These are phyloP conservation scores for Astropecten irregularis DNA, from an alignment of 53 echinoderm and acorn worm genomes.

Conservation along the genomic window DNA sequence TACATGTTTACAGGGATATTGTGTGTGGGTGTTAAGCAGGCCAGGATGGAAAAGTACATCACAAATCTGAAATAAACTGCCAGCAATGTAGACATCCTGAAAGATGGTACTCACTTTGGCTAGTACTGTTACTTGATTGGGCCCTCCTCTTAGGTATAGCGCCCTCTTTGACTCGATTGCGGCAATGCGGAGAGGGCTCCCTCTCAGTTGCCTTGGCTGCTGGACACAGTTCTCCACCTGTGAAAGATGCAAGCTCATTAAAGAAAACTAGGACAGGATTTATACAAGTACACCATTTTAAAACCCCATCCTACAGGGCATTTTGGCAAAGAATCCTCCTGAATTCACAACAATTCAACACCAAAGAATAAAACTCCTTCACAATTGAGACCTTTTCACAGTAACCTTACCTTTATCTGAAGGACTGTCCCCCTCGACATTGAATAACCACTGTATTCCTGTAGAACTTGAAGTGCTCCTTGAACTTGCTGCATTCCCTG, in stretches of 20 bases:
- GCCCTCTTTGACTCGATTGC: constrained; percentile 84
- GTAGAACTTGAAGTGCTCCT: constrained; percentile 85
- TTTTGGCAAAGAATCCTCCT: too few relatives aligned
- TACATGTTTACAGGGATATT: too few relatives aligned
- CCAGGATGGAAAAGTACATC: too few relatives aligned
- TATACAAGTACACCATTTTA: too few relatives aligned
- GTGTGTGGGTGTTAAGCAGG: too few relatives aligned
- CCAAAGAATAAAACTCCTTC: too few relatives aligned
- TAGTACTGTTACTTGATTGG: constrained; percentile 59
- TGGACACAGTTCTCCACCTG: constrained; percentile 23
- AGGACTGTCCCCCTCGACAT: constrained; percentile 61
- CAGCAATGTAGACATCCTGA: too few relatives aligned
- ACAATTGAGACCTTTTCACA: background rate
- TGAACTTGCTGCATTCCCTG: constrained; percentile 62
- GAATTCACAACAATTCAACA: too few relatives aligned
- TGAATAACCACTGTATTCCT: constrained; percentile 93
- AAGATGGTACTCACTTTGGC: constrained; percentile 43
- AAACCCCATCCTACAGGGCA: too few relatives aligned
- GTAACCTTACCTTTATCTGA: constrained; percentile 50
- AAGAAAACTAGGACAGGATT: too few relatives aligned
- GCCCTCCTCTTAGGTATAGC: constrained; percentile 88
- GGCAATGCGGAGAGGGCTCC: constrained; percentile 16
- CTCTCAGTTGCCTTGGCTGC: constrained; percentile 4
- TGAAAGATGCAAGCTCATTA: background rate
- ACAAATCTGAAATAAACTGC: too few relatives aligned